A percentile compares a stretch with the other conserved stretches of the same genome.
Evolutionary conservation across 2,888 invertebrate species (phyloP).

Genomic region (Drosophila limbata): DNA sequence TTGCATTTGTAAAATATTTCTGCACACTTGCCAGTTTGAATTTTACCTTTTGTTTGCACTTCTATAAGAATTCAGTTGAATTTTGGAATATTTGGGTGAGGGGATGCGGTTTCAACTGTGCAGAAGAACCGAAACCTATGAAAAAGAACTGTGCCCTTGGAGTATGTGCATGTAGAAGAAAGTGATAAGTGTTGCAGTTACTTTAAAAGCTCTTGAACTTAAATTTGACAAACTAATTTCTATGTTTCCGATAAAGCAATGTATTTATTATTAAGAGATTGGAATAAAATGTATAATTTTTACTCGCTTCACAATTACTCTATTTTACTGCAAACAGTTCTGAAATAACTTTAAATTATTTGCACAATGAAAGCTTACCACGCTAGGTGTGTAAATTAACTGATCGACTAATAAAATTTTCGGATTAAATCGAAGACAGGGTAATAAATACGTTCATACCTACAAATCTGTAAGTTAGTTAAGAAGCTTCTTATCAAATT

Average conservation of each 20-base stretch:
- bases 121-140: conserved; percentile 1
- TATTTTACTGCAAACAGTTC: no score
- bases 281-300: not conserved
- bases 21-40: conserved; percentile 29
- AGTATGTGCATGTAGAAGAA: not conserved
- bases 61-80: conserved; percentile 5
- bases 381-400: no score
- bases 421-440: no score
- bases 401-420: no score
- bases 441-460: no score
- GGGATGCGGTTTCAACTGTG: not conserved
- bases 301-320: not conserved
- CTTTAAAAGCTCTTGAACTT: not conserved
- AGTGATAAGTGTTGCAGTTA: conserved; percentile 6
- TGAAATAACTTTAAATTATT: no score
- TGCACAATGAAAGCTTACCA: no score
- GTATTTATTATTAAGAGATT: not conserved
- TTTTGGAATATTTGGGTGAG: not conserved
- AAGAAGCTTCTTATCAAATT: no score
- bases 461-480: no score
- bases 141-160: conserved; percentile 20
- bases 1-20: conserved; percentile 66
- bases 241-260: conserved; percentile 1
- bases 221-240: conserved; percentile 1
- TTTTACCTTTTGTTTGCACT: conserved; percentile 32